A percentile compares a stretch with the other conserved stretches of the same genome.
Evolutionary conservation across 2,888 invertebrate species (phyloP).

Genomic region (Ectemnius continuus): DNA sequence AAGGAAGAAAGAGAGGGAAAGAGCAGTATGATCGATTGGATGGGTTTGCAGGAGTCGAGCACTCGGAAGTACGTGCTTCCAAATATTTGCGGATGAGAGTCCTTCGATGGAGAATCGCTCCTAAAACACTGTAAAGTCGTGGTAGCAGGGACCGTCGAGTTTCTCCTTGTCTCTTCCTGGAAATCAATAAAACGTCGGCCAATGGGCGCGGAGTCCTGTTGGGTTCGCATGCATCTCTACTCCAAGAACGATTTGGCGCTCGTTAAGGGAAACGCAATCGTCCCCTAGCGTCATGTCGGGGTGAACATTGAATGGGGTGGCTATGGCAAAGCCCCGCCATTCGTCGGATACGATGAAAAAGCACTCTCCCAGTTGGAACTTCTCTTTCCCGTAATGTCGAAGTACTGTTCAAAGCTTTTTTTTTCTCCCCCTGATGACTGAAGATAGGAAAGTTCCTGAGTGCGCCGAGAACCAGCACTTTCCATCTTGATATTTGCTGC

Average conservation of each 20-base stretch:
- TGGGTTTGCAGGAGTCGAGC: neutral
- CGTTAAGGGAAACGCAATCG: conserved; percentile 19
- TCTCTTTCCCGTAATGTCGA: no score
- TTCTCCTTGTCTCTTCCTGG: conserved; percentile 40
- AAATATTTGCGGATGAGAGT: no score
- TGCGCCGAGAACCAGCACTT: conserved; percentile 26
- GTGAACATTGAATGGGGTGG: no score
- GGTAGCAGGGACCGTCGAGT: conserved; percentile 23
- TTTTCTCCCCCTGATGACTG: no score
- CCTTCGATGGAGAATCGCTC: no score
- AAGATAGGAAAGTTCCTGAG: no score
- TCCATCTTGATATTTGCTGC: conserved; percentile 46
- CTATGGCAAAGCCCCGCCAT: no score
- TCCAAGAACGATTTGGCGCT: conserved; percentile 38
- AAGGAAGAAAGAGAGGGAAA: neutral
- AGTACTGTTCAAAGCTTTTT: no score
- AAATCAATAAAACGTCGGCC: conserved; percentile 48
- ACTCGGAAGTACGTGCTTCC: no score
- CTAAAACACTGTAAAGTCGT: conserved; percentile 5
- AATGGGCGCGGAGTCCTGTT: conserved; percentile 32
- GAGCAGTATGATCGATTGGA: neutral
- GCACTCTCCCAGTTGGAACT: no score
- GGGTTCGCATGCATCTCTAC: conserved; percentile 35
- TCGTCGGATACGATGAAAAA: no score
- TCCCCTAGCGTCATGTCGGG: neutral